Evolutionary conservation across 2,113 vertebrate genomes (phyloP), one percentile per base, ranked within the genome.

Genomic region (Equus przewalskii): DNA sequence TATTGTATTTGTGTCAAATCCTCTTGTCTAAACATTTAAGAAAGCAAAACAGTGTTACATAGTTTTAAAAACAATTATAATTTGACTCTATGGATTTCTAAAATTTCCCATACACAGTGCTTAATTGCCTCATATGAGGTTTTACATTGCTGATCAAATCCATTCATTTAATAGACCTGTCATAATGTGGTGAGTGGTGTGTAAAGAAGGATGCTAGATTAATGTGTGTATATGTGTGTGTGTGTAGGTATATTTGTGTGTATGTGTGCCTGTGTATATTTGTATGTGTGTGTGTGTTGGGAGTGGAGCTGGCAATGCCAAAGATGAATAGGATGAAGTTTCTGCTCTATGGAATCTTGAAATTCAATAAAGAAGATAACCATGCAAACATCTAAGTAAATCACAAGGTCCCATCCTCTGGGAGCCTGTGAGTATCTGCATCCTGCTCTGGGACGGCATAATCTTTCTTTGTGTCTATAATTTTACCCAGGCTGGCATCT

Each of bases 1-100:
- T 96, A 97, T 91, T 95, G 87, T 86, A 96, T 96, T 98, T 98
- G 65, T 95, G 94, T 97, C 96, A 96, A 92, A 44, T 81, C 26
- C 24, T 81, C 73, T 97, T 88, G 65, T 95, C 79, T 95, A 83
- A 96, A 84, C 82, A 90, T 86, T 97, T 95, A 72, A 97, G 95
- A 94, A 91, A 80, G 60, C 58, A 92, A 94, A 93, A 70, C 91
- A 70, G 46, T 78, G 46, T 62, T 93, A 79, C 79, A 15, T 67
- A 72, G 73, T 64, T 82, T 96, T 95, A 78, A 83, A 96, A 96
- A 92, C 30, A 56, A 86, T 83, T 92, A 36, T 58, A 79, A 95
- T 96, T 76, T 87, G 60, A 79, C 60, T 91, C 62, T 80, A 36
- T 76, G 65, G 83, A 46, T 95, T 96, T 96, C 69, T 58, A 58